These are phyloP conservation scores for Corapipo altera DNA, from an alignment of 2,113 vertebrate genomes.

Conservation along the genomic window DNA sequence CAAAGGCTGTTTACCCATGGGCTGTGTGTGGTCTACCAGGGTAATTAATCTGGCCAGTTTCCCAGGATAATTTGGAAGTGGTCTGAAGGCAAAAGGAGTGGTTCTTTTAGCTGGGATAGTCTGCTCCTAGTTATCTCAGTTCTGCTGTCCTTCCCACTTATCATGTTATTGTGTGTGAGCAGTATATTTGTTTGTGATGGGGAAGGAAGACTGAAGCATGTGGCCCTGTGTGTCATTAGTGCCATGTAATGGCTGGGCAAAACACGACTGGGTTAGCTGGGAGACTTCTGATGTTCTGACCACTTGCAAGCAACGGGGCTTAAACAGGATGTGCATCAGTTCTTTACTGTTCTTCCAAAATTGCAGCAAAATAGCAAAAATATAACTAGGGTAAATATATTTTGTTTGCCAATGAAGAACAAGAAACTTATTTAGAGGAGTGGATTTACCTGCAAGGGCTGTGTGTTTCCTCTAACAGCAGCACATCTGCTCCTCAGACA, in stretches of 20 bases:
- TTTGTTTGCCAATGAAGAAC: not conserved
- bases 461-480: not conserved
- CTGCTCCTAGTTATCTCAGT: not conserved
- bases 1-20: not conserved
- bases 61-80: not conserved
- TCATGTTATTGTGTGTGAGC: not conserved
- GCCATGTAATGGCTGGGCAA: not conserved
- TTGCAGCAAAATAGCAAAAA: not conserved
- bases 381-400: not conserved
- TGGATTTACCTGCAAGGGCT: not conserved
- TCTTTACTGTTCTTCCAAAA: not conserved
- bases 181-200: not conserved
- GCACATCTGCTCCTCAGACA: not conserved
- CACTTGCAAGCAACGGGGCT: not conserved
- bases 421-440: not conserved
- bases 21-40: constrained; percentile 30
- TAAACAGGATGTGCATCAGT: not conserved
- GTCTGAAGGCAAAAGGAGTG: not conserved
- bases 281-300: not conserved
- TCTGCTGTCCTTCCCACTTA: not conserved
- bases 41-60: constrained; percentile 29
- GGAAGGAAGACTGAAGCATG: not conserved
- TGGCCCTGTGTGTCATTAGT: not conserved
- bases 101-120: not conserved
- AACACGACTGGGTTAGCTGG: not conserved